phyloP scores from a whole-genome alignment of 2,888 invertebrate species.

The Rhagophthalmus giganteus region DNA sequence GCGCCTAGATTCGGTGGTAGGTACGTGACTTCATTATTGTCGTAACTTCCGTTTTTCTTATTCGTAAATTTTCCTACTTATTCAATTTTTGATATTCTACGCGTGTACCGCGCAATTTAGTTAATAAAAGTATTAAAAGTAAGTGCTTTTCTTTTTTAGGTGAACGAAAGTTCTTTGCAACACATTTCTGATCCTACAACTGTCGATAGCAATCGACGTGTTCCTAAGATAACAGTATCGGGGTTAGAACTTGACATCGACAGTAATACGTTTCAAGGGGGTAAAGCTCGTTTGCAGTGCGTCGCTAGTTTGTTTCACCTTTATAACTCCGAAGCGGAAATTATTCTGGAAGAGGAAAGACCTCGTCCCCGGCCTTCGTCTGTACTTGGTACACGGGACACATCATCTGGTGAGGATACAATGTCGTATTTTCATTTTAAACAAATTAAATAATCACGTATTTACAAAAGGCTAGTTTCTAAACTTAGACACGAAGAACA shows the following conservation, averaged over 20 bases:
- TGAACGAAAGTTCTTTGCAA: conserved; percentile 41
- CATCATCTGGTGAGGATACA: conserved; percentile 38
- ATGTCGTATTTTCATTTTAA: conserved; percentile 6
- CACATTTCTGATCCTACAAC: conserved; percentile 38
- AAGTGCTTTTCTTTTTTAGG: conserved; percentile 39
- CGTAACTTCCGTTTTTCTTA: conserved; percentile 22
- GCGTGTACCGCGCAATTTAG: conserved; percentile 8
- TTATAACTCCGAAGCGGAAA: conserved; percentile 65
- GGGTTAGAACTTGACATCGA: conserved; percentile 65
- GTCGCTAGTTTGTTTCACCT: conserved; percentile 70
- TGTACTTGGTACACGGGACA: conserved; percentile 65
- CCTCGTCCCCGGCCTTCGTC: conserved; percentile 75
- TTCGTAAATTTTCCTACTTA: conserved; percentile 16
- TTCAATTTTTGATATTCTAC: conserved; percentile 23
- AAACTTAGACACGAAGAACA: too few relatives aligned
- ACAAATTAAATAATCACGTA: conserved; percentile 1
- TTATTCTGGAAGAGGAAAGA: conserved; percentile 71
- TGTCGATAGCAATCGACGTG: conserved; percentile 35
- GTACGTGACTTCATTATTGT: conserved; percentile 36
- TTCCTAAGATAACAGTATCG: conserved; percentile 43
- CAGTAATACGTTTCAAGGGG: conserved; percentile 65
- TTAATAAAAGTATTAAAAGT: conserved; percentile 7
- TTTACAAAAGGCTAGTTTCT: too few relatives aligned
- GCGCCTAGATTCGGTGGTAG: conserved; percentile 6
- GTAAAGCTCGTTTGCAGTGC: conserved; percentile 67